Evolutionary conservation across 1,140 invertebrate species (phyloP).

Genomic region (Hylaeus anthracinus): DNA sequence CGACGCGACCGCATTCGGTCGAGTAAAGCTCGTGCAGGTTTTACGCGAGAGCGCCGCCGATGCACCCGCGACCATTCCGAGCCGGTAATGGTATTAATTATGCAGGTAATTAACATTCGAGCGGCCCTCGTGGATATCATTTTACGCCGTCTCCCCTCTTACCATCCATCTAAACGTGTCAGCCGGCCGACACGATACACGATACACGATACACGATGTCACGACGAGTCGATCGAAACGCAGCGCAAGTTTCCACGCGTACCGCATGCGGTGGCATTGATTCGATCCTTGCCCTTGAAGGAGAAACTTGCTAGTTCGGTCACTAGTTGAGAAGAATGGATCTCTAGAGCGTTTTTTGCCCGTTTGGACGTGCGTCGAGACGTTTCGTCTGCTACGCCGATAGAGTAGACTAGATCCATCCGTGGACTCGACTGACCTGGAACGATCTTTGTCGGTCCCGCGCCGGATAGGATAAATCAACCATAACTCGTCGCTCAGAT

Average conservation of each 20-base stretch:
- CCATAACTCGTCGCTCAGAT: no score
- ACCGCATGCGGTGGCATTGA: not conserved
- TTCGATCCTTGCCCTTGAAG: no score
- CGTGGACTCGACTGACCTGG: no score
- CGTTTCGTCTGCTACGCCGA: no score
- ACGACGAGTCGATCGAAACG: conserved; percentile 38
- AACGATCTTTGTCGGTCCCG: no score
- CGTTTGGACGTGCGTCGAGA: no score
- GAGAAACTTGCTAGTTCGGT: not conserved
- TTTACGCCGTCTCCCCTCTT: conserved; percentile 64
- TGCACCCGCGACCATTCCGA: conserved; percentile 19
- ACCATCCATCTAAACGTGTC: conserved; percentile 74
- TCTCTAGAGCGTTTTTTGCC: no score
- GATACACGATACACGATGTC: conserved; percentile 58
- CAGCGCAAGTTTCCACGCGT: conserved; percentile 37
- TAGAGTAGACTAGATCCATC: no score
- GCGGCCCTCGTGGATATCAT: conserved; percentile 65
- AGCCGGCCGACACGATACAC: conserved; percentile 66
- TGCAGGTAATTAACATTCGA: conserved; percentile 75
- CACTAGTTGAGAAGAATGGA: not conserved
- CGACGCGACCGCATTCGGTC: conserved; percentile 1
- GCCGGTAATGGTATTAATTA: conserved; percentile 71
- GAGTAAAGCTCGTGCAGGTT: not conserved
- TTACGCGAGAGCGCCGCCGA: not conserved
- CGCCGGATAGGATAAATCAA: no score